A percentile compares a stretch with the other conserved stretches of the same genome.
phyloP scores from a whole-genome alignment of 2,113 vertebrate species.

The Porphyrio hochstetteri region DNA sequence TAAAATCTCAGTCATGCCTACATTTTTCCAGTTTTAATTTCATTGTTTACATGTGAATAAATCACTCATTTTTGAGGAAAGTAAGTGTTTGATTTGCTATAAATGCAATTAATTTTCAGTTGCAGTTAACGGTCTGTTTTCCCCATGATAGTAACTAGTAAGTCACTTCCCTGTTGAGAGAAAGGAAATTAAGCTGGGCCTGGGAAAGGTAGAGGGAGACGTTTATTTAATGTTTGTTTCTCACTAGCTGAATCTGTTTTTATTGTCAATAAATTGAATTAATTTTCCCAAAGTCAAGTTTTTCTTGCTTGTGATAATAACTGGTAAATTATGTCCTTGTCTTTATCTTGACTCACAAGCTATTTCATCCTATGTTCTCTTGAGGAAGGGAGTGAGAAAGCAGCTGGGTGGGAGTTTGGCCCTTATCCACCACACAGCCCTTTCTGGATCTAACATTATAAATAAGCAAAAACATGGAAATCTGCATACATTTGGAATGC shows the following conservation, averaged over 20 bases:
- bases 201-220: too few species aligned
- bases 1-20: background rate
- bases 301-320: background rate
- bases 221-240: too few species aligned
- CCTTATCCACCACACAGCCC: background rate
- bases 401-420: background rate
- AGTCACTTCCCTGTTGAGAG: too few species aligned
- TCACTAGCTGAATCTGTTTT: too few species aligned
- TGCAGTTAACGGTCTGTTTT: too few species aligned
- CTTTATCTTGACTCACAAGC: background rate
- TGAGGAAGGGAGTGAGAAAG: background rate
- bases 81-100: background rate
- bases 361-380: background rate
- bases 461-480: background rate
- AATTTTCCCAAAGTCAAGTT: background rate
- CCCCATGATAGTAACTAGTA: too few species aligned
- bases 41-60: background rate
- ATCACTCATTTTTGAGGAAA: background rate
- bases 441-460: background rate
- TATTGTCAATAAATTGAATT: too few species aligned
- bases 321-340: too few species aligned
- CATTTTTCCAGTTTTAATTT: background rate
- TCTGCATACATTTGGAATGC: too few species aligned
- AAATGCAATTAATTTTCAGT: too few species aligned
- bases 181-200: too few species aligned